Evolutionary conservation across 92 coral and sea anemone genomes (phyloP), one percentile per base, ranked within the genome.

Genomic region (Paramuricea clavata): DNA sequence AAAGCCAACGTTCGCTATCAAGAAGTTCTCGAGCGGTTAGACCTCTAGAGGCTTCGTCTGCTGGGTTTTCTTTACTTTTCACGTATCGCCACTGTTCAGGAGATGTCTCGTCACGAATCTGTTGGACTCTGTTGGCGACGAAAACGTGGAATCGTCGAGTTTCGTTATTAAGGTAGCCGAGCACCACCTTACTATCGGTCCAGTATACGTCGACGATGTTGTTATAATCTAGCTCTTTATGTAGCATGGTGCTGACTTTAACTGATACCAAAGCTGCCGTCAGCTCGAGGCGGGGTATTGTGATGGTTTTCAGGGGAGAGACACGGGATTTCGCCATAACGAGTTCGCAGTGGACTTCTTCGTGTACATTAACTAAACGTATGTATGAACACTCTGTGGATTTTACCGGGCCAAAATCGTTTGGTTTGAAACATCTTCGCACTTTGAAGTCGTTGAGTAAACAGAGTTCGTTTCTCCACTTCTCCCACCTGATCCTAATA

Each of bases 311-410:
- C 17, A 65, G 41, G 0, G 72, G 72, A 1, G 72, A 26, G 19
- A 65, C 72, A 16, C 41, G 72, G 28, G 72, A 65, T 25, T 65
- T 65, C 23, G 72, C 72, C 72, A 65, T 65, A 6, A 65, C 72
- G 0, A 65, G 39, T 6, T 26, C 4, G 15, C 72, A 65, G 41
- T 65, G 72, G n/a, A 65, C n/a, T n/a, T n/a, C n/a, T n/a, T n/a
- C n/a, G n/a, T n/a, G n/a, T n/a, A n/a, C n/a, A n/a, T n/a, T n/a
- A n/a, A n/a, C n/a, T n/a, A n/a, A n/a, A n/a, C n/a, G n/a, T n/a
- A n/a, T 25, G 6, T 65, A 65, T 5, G 72, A 65, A 65, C 72
- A 26, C 36, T 47, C 54, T 2, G 10, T 47, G 2, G 10, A 2
- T 47, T 47, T 47, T 12, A 42, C 49, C 12, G 49, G 49, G 12